phyloP scores from a whole-genome alignment of 1,140 invertebrate genomes.

The Drosophila mayri region DNA sequence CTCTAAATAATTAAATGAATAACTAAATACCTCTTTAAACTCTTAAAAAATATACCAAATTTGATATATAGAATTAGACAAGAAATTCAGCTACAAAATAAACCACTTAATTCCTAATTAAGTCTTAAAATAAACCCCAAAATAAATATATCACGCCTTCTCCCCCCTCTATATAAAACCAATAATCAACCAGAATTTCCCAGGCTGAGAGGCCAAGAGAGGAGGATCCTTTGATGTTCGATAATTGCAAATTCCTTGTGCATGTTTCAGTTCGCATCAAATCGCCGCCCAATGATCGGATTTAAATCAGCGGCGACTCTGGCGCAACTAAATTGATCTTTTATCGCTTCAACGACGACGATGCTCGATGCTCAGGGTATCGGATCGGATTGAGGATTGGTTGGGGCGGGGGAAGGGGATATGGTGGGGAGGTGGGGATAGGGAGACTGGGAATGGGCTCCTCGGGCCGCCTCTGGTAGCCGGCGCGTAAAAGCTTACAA shows the following conservation, averaged over 20 bases:
- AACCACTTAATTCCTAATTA: background rate
- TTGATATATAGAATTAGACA: too few relatives aligned
- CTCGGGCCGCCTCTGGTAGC: conserved; percentile 53
- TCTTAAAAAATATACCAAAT: too few relatives aligned
- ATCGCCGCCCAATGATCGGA: conserved; percentile 81
- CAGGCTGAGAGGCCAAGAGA: background rate
- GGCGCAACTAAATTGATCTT: conserved; percentile 84
- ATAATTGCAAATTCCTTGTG: conserved; percentile 83
- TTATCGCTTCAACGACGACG: conserved; percentile 77
- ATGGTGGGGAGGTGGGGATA: too few relatives aligned
- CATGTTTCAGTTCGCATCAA: conserved; percentile 83
- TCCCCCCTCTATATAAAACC: background rate
- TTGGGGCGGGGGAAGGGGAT: background rate
- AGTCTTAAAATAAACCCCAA: background rate
- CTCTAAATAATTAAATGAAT: too few relatives aligned
- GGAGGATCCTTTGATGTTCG: conserved; percentile 71
- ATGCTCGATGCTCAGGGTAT: conserved; percentile 16
- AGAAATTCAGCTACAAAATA: background rate
- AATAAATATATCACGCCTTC: background rate
- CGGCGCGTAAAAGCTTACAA: conserved; percentile 81
- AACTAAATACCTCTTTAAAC: too few relatives aligned
- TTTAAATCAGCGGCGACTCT: conserved; percentile 75
- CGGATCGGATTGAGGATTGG: conserved; percentile 10
- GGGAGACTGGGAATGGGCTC: background rate
- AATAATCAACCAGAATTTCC: conserved; percentile 10